Evolutionary conservation across 2,888 invertebrate genomes (phyloP).

Genomic region (Netelia fuscicornis): DNA sequence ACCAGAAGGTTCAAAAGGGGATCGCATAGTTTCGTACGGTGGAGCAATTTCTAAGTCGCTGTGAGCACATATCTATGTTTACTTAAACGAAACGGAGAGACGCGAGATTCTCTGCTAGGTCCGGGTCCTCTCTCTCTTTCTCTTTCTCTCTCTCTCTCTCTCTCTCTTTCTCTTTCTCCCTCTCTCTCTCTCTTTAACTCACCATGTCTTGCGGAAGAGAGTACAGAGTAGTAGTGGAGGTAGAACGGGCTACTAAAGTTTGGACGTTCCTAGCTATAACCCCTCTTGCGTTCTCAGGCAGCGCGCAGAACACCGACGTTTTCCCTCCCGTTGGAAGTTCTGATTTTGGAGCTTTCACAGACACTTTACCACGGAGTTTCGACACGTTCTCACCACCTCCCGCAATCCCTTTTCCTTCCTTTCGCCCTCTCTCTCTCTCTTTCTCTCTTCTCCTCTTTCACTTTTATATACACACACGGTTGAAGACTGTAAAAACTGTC

Average conservation of each 20-base stretch:
- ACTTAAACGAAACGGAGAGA: conserved; percentile 53
- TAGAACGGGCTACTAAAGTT: conserved; percentile 52
- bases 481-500: background rate
- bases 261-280: conserved; percentile 54
- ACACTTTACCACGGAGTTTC: conserved; percentile 51
- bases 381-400: conserved; percentile 50
- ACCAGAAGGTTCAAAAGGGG: conserved; percentile 17
- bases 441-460: background rate
- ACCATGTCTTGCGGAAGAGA: conserved; percentile 2
- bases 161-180: conserved; percentile 2
- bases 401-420: conserved; percentile 4
- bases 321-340: conserved; percentile 52
- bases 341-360: conserved; percentile 56
- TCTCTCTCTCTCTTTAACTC: conserved; percentile 7
- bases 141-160: no score
- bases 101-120: conserved; percentile 31
- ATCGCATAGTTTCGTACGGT: conserved; percentile 57
- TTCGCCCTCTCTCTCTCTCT: background rate
- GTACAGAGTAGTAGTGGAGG: background rate
- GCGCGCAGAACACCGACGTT: conserved; percentile 9
- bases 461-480: background rate
- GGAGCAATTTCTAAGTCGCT: conserved; percentile 60
- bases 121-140: no score
- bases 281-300: conserved; percentile 24
- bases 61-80: conserved; percentile 60